phyloP scores from a whole-genome alignment of 1,140 invertebrate genomes.

The Chlorops oryzae region DNA sequence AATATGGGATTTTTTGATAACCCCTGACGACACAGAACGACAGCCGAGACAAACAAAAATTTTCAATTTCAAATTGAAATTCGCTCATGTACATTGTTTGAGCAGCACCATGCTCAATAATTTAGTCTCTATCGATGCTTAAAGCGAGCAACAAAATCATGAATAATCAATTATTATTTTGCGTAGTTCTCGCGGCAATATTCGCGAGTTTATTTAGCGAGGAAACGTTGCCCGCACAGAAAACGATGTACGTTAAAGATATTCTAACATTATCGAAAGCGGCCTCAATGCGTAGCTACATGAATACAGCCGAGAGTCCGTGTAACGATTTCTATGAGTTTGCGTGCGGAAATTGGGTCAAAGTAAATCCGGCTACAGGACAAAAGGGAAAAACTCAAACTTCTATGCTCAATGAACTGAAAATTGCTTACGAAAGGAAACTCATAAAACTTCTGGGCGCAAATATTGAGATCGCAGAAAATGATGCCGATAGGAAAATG shows the following conservation, averaged over 20 bases:
- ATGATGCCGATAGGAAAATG: slow-evolving; percentile 23
- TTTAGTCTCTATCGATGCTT: too few species aligned
- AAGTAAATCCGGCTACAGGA: slow-evolving; percentile 24
- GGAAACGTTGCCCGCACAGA: too few species aligned
- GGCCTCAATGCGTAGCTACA: slow-evolving; percentile 27
- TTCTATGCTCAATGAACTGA: slow-evolving; percentile 22
- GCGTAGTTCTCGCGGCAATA: too few species aligned
- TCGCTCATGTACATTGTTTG: too few species aligned
- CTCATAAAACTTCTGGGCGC: slow-evolving; percentile 16
- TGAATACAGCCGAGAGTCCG: slow-evolving; percentile 53
- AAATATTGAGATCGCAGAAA: slow-evolving; percentile 14
- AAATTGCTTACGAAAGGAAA: slow-evolving; percentile 26
- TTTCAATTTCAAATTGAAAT: too few species aligned
- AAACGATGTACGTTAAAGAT: background rate
- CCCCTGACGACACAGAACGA: too few species aligned
- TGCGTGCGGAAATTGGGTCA: slow-evolving; percentile 61
- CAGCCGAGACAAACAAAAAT: too few species aligned
- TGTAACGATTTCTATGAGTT: slow-evolving; percentile 60
- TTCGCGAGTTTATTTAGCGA: too few species aligned
- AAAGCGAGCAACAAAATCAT: too few species aligned
- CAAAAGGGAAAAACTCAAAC: slow-evolving; percentile 18
- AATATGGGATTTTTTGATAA: too few species aligned
- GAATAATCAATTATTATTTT: too few species aligned
- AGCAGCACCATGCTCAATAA: too few species aligned
- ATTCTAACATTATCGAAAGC: slow-evolving; percentile 23